A percentile compares a stretch with the other conserved stretches of the same genome.
phyloP scores from a whole-genome alignment of 92 coral and sea anemone genomes.

The Actinernus sp. region DNA sequence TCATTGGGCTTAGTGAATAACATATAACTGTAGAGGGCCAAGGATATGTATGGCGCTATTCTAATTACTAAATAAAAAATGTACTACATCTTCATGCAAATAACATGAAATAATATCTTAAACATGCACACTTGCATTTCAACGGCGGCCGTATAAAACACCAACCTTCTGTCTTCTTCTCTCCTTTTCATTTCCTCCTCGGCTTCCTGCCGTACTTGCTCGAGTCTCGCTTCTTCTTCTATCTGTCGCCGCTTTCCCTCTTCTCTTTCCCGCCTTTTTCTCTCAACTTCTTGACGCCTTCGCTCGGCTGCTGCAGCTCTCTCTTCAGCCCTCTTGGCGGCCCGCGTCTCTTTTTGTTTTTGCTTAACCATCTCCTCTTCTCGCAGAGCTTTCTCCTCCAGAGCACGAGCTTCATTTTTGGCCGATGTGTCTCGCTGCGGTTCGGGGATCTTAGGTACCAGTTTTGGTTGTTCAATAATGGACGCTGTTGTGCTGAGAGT shows the following conservation, averaged over 20 bases:
- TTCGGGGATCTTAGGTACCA: conserved; percentile 69
- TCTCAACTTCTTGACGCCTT: conserved; percentile 93
- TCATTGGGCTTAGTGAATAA: too few relatives aligned
- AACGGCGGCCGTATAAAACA: too few relatives aligned
- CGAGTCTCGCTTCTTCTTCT: conserved; percentile 92
- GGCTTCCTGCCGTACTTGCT: conserved; percentile 71
- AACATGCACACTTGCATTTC: too few relatives aligned
- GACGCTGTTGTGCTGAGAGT: conserved; percentile 10
- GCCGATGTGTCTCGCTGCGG: conserved; percentile 40
- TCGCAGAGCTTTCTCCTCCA: conserved; percentile 22
- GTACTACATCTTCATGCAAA: too few relatives aligned
- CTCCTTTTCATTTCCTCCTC: conserved; percentile 94
- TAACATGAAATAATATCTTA: too few relatives aligned
- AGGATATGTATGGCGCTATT: too few relatives aligned
- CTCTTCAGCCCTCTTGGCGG: conserved; percentile 87
- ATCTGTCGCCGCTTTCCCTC: conserved; percentile 85
- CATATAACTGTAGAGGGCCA: too few relatives aligned
- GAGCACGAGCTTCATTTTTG: conserved; percentile 5
- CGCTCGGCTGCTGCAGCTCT: conserved; percentile 99
- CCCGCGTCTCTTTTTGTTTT: conserved; percentile 81
- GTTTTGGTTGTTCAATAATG: conserved; percentile 59
- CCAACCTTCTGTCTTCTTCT: conserved; percentile 93
- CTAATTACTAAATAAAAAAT: too few relatives aligned
- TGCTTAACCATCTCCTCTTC: conserved; percentile 62
- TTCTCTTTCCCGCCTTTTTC: conserved; percentile 94